A percentile compares a stretch with the other conserved stretches of the same genome.
Conservation (phyloP, 2,888 invertebrate species). For the Synergus japonicus region DNA sequence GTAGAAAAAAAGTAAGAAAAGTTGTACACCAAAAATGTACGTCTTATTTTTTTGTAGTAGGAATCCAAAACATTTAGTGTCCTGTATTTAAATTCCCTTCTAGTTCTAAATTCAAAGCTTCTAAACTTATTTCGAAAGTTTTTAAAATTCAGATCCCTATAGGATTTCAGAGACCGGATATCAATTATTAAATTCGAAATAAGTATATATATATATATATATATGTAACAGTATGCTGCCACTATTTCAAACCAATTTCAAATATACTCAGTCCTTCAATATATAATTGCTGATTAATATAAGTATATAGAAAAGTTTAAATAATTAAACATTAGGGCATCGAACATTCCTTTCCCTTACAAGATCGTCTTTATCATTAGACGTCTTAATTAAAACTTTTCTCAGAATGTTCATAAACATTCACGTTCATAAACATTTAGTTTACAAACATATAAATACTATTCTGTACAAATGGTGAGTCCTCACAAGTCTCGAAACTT, state of each 20-base stretch:
- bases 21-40: not conserved
- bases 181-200: slow-evolving; percentile 31
- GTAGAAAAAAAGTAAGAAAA: slow-evolving; percentile 6
- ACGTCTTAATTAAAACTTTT: not conserved
- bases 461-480: slow-evolving; percentile 33
- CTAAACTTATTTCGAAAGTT: not conserved
- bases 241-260: not conserved
- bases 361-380: slow-evolving; percentile 7
- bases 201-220: slow-evolving; percentile 20
- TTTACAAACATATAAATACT: slow-evolving; percentile 16
- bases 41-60: not conserved
- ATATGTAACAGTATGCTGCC: not conserved
- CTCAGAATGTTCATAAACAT: not conserved
- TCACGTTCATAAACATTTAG: slow-evolving; percentile 6
- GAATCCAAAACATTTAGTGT: not conserved
- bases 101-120: not conserved
- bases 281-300: not conserved
- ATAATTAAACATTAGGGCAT: slow-evolving; percentile 2
- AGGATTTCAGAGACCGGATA: not conserved
- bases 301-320: not conserved
- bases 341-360: not conserved
- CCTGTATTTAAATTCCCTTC: not conserved
- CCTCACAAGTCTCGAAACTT: not conserved
- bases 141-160: slow-evolving; percentile 6
- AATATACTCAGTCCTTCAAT: not conserved